A percentile compares a stretch with the other conserved stretches of the same genome.
These are phyloP conservation scores for Nomada fucata DNA, from an alignment of 2,888 invertebrate genomes.

Conservation along the genomic window DNA sequence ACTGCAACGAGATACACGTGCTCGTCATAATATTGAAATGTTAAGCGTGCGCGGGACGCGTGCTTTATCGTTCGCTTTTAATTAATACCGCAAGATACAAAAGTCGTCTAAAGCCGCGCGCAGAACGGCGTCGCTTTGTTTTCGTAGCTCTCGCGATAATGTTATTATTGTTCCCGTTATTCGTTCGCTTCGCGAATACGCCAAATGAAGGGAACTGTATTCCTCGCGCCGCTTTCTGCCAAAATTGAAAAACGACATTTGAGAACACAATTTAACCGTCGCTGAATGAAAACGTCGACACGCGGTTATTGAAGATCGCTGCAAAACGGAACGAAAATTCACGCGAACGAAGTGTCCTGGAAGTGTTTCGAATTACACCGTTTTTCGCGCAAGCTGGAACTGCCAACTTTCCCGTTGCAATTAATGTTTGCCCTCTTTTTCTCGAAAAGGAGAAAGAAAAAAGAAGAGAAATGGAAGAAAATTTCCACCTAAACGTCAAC, in stretches of 20 bases:
- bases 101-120: background rate
- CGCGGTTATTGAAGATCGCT: background rate
- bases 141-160: background rate
- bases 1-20: background rate
- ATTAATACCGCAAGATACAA: constrained; percentile 4
- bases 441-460: background rate
- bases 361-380: constrained; percentile 2
- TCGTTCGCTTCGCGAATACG: background rate
- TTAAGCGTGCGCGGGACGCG: background rate
- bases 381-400: background rate
- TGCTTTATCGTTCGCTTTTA: constrained; percentile 12
- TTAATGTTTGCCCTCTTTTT: background rate
- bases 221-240: no score
- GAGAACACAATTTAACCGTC: background rate
- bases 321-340: background rate
- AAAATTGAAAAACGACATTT: background rate
- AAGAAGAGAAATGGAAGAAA: background rate
- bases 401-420: constrained; percentile 2
- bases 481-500: background rate
- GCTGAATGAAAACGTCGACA: no score
- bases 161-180: background rate
- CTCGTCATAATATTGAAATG: background rate
- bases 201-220: no score
- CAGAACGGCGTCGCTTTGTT: background rate
- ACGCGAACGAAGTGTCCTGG: background rate